Evolutionary conservation across 2,888 invertebrate genomes (phyloP).

Genomic region (Eulithis testata): DNA sequence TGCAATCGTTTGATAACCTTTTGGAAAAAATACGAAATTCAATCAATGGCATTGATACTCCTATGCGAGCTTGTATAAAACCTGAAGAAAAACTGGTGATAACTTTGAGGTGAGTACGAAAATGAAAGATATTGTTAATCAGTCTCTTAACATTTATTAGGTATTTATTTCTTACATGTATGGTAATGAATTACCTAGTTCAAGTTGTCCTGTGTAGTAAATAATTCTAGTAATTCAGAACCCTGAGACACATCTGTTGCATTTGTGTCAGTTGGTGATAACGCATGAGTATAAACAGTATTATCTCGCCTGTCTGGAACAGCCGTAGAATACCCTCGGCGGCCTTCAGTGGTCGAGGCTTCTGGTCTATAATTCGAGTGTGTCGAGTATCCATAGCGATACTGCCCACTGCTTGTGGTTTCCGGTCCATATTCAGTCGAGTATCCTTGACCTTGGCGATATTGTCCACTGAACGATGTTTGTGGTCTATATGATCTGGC

Average conservation of each 20-base stretch:
- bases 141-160: constrained; percentile 42
- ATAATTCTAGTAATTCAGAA: constrained; percentile 48
- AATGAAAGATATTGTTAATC: constrained; percentile 43
- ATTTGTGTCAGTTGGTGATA: constrained; percentile 49
- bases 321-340: constrained; percentile 41
- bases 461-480: constrained; percentile 46
- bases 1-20: too few relatives aligned
- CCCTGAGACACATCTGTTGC: constrained; percentile 46
- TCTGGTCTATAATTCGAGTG: constrained; percentile 46
- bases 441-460: constrained; percentile 46
- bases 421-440: constrained; percentile 43
- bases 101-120: constrained; percentile 45
- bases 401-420: constrained; percentile 43
- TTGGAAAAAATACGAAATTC: too few relatives aligned
- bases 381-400: constrained; percentile 36
- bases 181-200: constrained; percentile 39
- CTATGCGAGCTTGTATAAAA: constrained; percentile 42
- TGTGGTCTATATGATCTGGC: constrained; percentile 46
- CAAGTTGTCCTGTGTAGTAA: constrained; percentile 32
- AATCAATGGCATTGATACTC: constrained; percentile 44
- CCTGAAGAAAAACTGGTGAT: constrained; percentile 45
- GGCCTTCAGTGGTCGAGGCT: constrained; percentile 44
- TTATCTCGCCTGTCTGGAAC: constrained; percentile 46
- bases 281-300: constrained; percentile 45
- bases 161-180: constrained; percentile 41